These are phyloP conservation scores for Elysia crispata DNA, from an alignment of 2,888 invertebrate genomes.

Conservation along the genomic window DNA sequence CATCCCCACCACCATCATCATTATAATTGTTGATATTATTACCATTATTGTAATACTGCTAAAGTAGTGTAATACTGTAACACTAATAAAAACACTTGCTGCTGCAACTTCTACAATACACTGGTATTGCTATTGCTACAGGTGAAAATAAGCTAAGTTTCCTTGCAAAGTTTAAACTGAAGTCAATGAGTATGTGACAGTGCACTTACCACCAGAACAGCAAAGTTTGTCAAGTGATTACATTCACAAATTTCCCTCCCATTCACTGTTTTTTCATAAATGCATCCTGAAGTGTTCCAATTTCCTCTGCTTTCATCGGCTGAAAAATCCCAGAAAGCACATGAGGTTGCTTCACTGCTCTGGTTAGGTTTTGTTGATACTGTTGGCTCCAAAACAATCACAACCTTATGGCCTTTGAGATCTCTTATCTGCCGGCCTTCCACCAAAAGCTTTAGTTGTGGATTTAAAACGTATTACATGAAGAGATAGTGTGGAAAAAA, in stretches of 20 bases:
- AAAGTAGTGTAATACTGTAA: too few species aligned
- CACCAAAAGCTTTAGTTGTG: slow-evolving; percentile 52
- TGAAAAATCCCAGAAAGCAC: slow-evolving; percentile 68
- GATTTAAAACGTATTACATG: slow-evolving; percentile 15
- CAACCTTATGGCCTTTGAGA: slow-evolving; percentile 55
- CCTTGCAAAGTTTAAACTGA: too few species aligned
- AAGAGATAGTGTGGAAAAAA: not conserved
- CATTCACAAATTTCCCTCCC: slow-evolving; percentile 66
- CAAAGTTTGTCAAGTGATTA: slow-evolving; percentile 74
- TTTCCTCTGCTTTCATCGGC: slow-evolving; percentile 61
- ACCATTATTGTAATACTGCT: too few species aligned
- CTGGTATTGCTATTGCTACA: too few species aligned
- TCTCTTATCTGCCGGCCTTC: slow-evolving; percentile 50
- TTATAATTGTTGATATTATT: too few species aligned
- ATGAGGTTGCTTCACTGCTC: slow-evolving; percentile 47
- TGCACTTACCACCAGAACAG: slow-evolving; percentile 62
- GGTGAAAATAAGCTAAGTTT: too few species aligned
- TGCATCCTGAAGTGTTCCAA: slow-evolving; percentile 66
- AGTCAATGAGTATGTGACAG: too few species aligned
- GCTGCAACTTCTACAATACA: too few species aligned
- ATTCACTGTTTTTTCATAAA: slow-evolving; percentile 41
- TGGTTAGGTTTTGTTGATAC: slow-evolving; percentile 46
- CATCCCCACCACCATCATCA: too few species aligned
- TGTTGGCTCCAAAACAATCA: slow-evolving; percentile 56
- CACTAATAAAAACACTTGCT: too few species aligned